phyloP scores from a whole-genome alignment of 2,113 vertebrate species.

The Cnemophilus loriae region DNA sequence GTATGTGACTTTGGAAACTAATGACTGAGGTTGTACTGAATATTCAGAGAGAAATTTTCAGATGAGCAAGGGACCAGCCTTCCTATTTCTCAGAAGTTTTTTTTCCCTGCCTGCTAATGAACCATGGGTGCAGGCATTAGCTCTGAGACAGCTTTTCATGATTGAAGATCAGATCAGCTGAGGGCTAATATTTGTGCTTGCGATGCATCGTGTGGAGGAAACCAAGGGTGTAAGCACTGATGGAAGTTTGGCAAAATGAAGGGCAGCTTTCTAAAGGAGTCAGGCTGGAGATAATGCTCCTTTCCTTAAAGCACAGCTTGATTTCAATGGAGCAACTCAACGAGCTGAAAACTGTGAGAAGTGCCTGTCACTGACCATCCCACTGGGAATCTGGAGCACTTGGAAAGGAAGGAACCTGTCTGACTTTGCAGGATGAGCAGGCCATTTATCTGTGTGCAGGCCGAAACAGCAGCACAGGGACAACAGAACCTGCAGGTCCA shows the following conservation, averaged over 20 bases:
- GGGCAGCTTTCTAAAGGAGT: not conserved
- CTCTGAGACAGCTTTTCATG: conserved; percentile 23
- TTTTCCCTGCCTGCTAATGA: conserved; percentile 4
- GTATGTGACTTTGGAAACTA: conserved; percentile 65
- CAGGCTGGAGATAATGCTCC: not conserved
- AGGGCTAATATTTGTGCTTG: conserved; percentile 51
- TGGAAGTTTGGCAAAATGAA: not conserved
- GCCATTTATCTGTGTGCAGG: not conserved
- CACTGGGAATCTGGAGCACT: not conserved
- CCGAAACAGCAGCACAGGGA: not conserved
- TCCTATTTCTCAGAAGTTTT: conserved; percentile 32
- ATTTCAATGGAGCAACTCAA: not conserved
- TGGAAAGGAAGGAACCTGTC: not conserved
- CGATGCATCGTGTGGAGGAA: not conserved
- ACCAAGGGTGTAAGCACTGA: not conserved
- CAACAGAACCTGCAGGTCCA: not conserved
- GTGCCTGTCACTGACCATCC: not conserved
- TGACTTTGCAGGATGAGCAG: not conserved
- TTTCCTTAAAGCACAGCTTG: not conserved
- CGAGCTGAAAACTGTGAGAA: not conserved
- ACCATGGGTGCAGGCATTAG: conserved; percentile 54
- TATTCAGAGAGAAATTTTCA: conserved; percentile 64
- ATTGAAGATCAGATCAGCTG: conserved; percentile 35
- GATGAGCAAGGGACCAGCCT: conserved; percentile 45
- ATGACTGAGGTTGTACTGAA: conserved; percentile 61